Evolutionary conservation across 2,113 vertebrate genomes (phyloP).

Genomic region (Lepisosteus osseus): DNA sequence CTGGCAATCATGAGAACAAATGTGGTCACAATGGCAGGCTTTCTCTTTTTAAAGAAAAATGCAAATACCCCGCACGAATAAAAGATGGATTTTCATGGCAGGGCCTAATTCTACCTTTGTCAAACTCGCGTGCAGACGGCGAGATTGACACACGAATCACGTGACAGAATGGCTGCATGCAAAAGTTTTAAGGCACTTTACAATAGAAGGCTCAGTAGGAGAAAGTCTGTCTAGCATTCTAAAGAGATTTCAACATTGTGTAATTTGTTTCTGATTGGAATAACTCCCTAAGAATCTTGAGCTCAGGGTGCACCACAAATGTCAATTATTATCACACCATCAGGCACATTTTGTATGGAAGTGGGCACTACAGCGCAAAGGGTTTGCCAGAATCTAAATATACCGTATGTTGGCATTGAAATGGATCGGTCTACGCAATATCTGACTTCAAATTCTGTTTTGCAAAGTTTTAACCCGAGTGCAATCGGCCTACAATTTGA

Average conservation of each 20-base stretch:
- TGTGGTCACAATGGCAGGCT: constrained; percentile 61
- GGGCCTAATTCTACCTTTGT: constrained; percentile 75
- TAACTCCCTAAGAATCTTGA: constrained; percentile 55
- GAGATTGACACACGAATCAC: constrained; percentile 71
- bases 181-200: constrained; percentile 24
- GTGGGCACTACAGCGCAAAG: constrained; percentile 68
- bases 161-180: constrained; percentile 59
- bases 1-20: constrained; percentile 74
- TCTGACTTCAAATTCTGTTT: no score
- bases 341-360: constrained; percentile 59
- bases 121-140: constrained; percentile 77
- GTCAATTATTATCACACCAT: constrained; percentile 47
- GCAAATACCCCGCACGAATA: constrained; percentile 65
- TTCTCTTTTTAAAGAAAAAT: constrained; percentile 64
- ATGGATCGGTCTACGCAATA: no score
- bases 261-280: constrained; percentile 60
- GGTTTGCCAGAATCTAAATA: constrained; percentile 66
- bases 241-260: constrained; percentile 39
- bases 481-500: no score
- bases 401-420: constrained; percentile 24
- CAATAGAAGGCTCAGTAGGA: constrained; percentile 34
- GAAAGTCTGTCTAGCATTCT: constrained; percentile 32
- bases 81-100: constrained; percentile 52
- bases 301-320: constrained; percentile 55
- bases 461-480: no score